Evolutionary conservation across 2,113 vertebrate species (phyloP), one percentile per base, ranked within the genome.

Genomic region (Carassius gibelio): DNA sequence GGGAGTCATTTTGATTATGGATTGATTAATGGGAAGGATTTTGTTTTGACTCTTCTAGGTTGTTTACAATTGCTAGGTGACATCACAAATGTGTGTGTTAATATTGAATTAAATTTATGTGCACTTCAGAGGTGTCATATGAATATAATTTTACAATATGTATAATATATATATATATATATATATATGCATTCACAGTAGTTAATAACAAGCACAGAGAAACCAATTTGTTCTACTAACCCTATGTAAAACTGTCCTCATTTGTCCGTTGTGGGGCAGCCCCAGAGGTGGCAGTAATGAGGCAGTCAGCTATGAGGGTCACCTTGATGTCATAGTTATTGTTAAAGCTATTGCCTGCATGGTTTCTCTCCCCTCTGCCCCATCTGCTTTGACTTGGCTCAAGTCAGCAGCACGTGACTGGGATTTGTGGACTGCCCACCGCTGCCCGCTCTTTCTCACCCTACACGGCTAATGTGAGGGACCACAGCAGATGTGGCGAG

Each of bases 401-500:
- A 36, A 77, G 80, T 82, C 82, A 83, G n/a, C 75, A 83, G 89
- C 89, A 91, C 76, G 85, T 87, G 90, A 45, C 21, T 9, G 48
- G 36, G 78, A 81, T 77, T 74, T 84, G 85, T 79, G 82, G 80
- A 88, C 90, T 88, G 91, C 89, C 88, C 89, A 84, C 83, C 72
- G 84, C 81, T 87, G n/a, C 48, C 72, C 38, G 89, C 87, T 90
- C 84, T 89, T 91, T 89, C 88, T 90, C 89, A 81, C 91, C 86
- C 85, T 45, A 57, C 90, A 85, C 87, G 84, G 86, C 90, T 93
- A 91, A 93, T 92, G 90, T 90, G 88, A 90, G 91, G 91, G 89
- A 89, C 88, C 88, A 89, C 90, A 92, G 87, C 90, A 93, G 92
- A 92, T 93, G 91, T 90, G 78, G 88, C 83, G 84, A 88, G 88